Base-by-base conservation (phyloP, 2,888 invertebrate genomes). In the Drosophila phalerata region DNA sequence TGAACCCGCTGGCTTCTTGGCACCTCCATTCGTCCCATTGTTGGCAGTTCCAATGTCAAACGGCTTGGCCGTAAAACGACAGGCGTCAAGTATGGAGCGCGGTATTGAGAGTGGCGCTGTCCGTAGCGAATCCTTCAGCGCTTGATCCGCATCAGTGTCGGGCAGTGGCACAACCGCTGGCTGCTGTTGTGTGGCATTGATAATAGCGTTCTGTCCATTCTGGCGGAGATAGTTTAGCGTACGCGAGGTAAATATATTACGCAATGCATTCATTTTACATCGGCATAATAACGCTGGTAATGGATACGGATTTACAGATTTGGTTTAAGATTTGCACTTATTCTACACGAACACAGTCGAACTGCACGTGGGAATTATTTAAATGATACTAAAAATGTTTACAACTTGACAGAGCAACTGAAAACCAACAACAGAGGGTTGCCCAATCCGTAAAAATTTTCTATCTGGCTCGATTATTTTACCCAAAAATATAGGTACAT, bases 121-220 rank as follows among this genome's bases (percentile, higher is more conserved):
- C 17, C 73, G 56, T 13, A 66, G 48, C 6, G 53, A 52, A 42
- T 72, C 63, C 15, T 73, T 87, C 51, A 85, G 61, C 47, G 52
- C 13, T 68, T 69, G 67, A 10, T 82, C 81, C 34, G 56, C 42
- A 48, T 77, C 68, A n/a, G 71, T 56, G 58, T 72, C 78, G 15
- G 76, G 52, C 48, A 76, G 19, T 45, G 82, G 64, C 38, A 73
- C 73, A n/a, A 73, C 38, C 0, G 67, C 56, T n/a, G 77, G 80
- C 17, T 75, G 88, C 17, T 75, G 88, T 15, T 91, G 90, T 13
- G 91, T 80, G 25, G 85, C 77, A 53, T 91, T 91, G 48, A 91
- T 77, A 55, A 91, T 82, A n/a, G 91, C 91, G 60, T 91, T 91
- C 51, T 91, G 91, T 58, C 90, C 91, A 87, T 90, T 90, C 58